These are phyloP conservation scores for Apeira syringaria DNA, from an alignment of 2,888 invertebrate species.

Conservation along the genomic window DNA sequence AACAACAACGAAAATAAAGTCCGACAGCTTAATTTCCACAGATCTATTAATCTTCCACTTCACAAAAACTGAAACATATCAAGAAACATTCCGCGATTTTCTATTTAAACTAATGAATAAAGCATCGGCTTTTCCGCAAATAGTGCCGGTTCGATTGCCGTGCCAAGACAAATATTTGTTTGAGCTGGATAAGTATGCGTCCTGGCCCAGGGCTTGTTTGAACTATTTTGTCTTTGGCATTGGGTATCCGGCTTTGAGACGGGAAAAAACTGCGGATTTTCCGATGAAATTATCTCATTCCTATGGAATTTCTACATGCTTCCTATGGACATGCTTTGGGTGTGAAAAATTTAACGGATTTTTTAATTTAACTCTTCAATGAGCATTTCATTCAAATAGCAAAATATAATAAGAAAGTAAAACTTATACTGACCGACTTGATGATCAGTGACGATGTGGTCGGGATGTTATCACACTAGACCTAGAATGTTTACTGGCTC, in stretches of 20 bases:
- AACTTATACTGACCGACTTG: too few species aligned
- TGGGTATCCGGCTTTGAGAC: slow-evolving; percentile 25
- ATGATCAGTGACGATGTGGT: too few species aligned
- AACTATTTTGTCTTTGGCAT: slow-evolving; percentile 27
- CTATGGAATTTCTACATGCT: too few species aligned
- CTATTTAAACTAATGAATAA: slow-evolving; percentile 27
- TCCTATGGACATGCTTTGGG: too few species aligned
- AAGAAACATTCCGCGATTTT: background rate
- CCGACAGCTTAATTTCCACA: background rate
- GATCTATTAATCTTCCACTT: slow-evolving; percentile 1
- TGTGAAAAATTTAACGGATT: too few species aligned
- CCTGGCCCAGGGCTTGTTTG: slow-evolving; percentile 21
- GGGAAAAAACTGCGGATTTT: slow-evolving; percentile 6
- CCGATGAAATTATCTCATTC: slow-evolving; percentile 6
- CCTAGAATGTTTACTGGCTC: too few species aligned
- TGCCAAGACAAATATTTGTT: slow-evolving; percentile 33
- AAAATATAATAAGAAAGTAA: too few species aligned
- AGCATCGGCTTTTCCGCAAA: slow-evolving; percentile 26
- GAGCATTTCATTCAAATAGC: too few species aligned
- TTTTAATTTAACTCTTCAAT: too few species aligned
- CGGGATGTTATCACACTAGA: too few species aligned
- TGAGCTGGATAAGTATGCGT: slow-evolving; percentile 26
- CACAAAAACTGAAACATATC: slow-evolving; percentile 4
- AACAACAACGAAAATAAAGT: background rate
- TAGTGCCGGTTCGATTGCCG: slow-evolving; percentile 29